Percentiles rank a stretch among this genome's conserved stretches.
Evolutionary conservation across 2,888 invertebrate genomes (phyloP).

Genomic region (Erebia ligea): DNA sequence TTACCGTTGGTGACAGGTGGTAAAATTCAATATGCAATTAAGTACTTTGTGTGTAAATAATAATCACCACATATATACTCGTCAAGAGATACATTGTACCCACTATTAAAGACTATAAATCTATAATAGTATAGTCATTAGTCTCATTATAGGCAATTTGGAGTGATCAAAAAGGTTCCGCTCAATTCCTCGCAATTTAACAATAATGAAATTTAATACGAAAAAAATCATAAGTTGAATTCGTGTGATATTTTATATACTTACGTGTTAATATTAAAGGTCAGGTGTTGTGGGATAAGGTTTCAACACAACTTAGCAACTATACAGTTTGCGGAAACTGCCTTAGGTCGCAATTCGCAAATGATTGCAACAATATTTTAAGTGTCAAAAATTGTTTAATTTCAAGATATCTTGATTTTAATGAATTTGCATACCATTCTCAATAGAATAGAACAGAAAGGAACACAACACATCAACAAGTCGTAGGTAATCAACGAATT

Average conservation of each 20-base stretch:
- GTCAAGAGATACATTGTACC: slow-evolving; percentile 6
- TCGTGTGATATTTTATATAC: slow-evolving; percentile 36
- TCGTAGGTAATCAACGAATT: no score
- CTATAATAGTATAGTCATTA: slow-evolving; percentile 15
- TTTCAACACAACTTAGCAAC: slow-evolving; percentile 41
- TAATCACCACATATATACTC: background rate
- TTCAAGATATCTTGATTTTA: background rate
- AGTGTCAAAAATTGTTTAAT: no score
- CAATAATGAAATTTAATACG: slow-evolving; percentile 39
- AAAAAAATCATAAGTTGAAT: slow-evolving; percentile 15
- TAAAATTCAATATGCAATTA: slow-evolving; percentile 3
- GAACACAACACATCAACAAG: no score
- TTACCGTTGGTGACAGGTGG: background rate
- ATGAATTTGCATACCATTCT: background rate
- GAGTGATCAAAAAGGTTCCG: slow-evolving; percentile 27
- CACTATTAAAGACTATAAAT: slow-evolving; percentile 10
- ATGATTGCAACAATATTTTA: background rate
- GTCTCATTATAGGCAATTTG: slow-evolving; percentile 32
- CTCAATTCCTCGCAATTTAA: slow-evolving; percentile 38
- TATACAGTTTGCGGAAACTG: slow-evolving; percentile 4
- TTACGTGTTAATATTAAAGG: slow-evolving; percentile 53
- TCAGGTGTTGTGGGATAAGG: slow-evolving; percentile 58
- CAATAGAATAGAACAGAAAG: no score
- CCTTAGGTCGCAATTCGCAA: background rate
- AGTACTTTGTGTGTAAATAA: background rate